phyloP scores from a whole-genome alignment of 2,888 invertebrate species.

The Mongoloraphidia duomilia region DNA sequence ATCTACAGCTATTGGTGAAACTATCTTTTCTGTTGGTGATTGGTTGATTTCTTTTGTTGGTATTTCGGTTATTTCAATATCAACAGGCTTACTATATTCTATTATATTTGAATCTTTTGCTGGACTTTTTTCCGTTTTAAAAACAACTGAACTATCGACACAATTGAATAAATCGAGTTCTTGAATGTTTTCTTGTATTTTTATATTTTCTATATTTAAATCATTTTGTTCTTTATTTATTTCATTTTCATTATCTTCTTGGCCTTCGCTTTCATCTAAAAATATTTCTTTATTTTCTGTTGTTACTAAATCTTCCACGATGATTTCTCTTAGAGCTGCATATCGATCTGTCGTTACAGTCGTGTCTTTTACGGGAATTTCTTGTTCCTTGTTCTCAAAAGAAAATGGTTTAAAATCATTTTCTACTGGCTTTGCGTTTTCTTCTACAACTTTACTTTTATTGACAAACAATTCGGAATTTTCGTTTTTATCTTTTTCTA shows the following conservation, averaged over 20 bases:
- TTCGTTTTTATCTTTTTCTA: slow-evolving; percentile 60
- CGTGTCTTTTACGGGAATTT: slow-evolving; percentile 26
- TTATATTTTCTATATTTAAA: slow-evolving; percentile 14
- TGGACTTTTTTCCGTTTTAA: slow-evolving; percentile 5
- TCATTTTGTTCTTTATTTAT: slow-evolving; percentile 15
- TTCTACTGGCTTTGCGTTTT: slow-evolving; percentile 21
- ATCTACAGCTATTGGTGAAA: slow-evolving; percentile 9
- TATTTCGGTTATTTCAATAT: slow-evolving; percentile 10
- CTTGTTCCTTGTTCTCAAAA: slow-evolving; percentile 8
- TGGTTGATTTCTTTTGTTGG: slow-evolving; percentile 7
- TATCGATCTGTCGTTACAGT: slow-evolving; percentile 52
- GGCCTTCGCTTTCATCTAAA: slow-evolving; percentile 34
- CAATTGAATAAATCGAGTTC: slow-evolving; percentile 2
- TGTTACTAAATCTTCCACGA: slow-evolving; percentile 39
- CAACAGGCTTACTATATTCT: slow-evolving; percentile 9
- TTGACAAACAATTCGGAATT: slow-evolving; percentile 22
- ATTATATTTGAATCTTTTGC: slow-evolving; percentile 10
- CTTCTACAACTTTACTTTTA: slow-evolving; percentile 18
- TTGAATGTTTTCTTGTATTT: slow-evolving; percentile 16
- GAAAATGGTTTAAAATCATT: slow-evolving; percentile 11
- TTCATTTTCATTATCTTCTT: slow-evolving; percentile 21
- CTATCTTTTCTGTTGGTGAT: slow-evolving; percentile 6
- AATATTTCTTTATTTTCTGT: slow-evolving; percentile 28
- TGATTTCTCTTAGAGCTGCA: slow-evolving; percentile 65
- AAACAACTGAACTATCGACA: neutral